A percentile compares a stretch with the other conserved stretches of the same genome.
These are phyloP conservation scores for Furnarius figulus DNA, from an alignment of 2,113 vertebrate species.

Conservation along the genomic window DNA sequence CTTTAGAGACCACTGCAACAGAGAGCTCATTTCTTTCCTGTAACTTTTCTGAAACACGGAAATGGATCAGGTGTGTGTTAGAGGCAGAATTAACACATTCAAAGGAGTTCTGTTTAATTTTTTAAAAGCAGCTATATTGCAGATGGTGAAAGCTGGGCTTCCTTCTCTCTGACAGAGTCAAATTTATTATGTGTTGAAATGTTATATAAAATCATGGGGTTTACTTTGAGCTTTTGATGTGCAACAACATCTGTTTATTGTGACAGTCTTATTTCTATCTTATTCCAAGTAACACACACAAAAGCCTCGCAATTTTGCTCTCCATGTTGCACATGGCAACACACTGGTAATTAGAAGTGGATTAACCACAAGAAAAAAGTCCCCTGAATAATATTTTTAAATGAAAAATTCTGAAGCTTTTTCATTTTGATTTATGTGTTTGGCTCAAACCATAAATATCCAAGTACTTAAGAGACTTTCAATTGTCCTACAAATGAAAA, in stretches of 20 bases:
- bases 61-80: background rate
- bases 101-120: background rate
- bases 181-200: constrained; percentile 25
- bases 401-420: background rate
- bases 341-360: background rate
- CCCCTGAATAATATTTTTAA: background rate
- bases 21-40: background rate
- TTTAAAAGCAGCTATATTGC: background rate
- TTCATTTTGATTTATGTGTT: background rate
- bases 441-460: background rate
- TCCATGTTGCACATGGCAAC: background rate
- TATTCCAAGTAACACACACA: background rate
- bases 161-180: background rate
- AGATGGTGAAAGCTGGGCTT: background rate
- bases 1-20: background rate
- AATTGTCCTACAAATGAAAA: background rate
- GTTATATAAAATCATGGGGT: constrained; percentile 1
- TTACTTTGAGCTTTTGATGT: constrained; percentile 3
- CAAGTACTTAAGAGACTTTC: background rate
- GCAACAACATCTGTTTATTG: background rate
- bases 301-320: background rate
- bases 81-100: background rate
- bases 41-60: background rate
- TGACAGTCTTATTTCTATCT: background rate
- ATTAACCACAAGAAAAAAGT: background rate